These are phyloP conservation scores for Piprites chloris DNA, from an alignment of 2,113 vertebrate species.

Conservation along the genomic window DNA sequence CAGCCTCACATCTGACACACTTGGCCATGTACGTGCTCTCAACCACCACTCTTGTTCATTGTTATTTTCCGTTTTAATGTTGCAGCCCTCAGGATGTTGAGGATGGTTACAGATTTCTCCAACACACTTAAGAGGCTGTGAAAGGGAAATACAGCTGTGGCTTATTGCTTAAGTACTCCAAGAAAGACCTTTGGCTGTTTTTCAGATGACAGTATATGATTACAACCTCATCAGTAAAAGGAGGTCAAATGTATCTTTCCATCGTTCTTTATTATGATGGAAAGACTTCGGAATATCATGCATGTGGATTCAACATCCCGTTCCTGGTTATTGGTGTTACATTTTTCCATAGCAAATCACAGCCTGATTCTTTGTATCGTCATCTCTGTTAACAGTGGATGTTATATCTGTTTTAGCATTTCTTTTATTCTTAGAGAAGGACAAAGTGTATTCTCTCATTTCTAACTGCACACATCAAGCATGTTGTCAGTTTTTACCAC, in stretches of 20 bases:
- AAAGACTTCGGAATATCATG: neutral
- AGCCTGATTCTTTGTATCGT: neutral
- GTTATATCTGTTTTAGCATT: neutral
- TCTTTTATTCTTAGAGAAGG: neutral
- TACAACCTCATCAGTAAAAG: neutral
- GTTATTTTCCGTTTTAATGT: neutral
- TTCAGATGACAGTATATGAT: neutral
- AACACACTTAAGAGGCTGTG: neutral
- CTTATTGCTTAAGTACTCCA: neutral
- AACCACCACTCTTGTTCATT: neutral
- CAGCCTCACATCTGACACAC: rapidly evolving
- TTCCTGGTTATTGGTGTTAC: neutral
- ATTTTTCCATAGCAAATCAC: neutral
- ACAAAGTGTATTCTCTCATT: neutral
- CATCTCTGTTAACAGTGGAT: neutral
- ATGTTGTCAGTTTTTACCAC: neutral
- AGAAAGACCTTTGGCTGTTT: neutral
- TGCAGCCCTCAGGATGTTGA: neutral
- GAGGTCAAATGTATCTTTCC: neutral
- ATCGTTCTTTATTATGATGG: neutral
- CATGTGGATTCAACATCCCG: neutral
- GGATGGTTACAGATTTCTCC: neutral
- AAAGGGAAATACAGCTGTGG: neutral
- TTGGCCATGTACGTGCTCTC: rapidly evolving
- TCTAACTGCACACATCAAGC: neutral